These are phyloP conservation scores for Dolichotis patagonum DNA, from an alignment of 2,113 vertebrate species.

Conservation along the genomic window DNA sequence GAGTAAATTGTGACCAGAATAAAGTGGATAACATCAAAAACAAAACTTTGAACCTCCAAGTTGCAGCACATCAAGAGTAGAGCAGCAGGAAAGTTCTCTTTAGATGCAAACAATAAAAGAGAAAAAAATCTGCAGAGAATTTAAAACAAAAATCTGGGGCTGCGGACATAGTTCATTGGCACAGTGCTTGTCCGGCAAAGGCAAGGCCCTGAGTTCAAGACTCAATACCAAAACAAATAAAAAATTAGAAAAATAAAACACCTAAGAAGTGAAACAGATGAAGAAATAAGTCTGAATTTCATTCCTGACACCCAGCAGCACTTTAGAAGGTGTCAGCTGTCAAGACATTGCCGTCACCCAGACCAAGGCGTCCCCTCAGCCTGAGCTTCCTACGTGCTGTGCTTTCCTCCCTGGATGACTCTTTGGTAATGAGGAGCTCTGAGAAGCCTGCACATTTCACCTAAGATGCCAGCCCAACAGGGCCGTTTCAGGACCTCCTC, in stretches of 20 bases:
- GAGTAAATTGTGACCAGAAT: conserved; percentile 10
- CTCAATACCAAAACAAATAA: not conserved
- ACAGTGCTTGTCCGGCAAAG: not conserved
- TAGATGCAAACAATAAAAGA: not conserved
- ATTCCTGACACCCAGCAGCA: not conserved
- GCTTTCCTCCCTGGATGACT: not conserved
- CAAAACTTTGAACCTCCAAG: not conserved
- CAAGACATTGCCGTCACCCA: not conserved
- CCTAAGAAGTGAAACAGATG: not conserved
- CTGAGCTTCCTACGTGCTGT: not conserved
- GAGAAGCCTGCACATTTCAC: not conserved
- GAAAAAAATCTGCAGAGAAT: conserved; percentile 18
- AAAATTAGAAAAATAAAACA: not conserved
- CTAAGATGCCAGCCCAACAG: not conserved
- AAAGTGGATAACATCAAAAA: not conserved
- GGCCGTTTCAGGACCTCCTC: not conserved
- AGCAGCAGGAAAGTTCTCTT: not conserved
- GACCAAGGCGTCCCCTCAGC: too few species aligned
- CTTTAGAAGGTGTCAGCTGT: not conserved
- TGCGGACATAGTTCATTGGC: not conserved
- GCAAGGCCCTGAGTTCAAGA: not conserved
- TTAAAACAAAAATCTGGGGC: conserved; percentile 28
- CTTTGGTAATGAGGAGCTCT: not conserved
- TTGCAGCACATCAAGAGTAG: not conserved
- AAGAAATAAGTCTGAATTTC: not conserved